Percentiles rank a stretch among this genome's conserved stretches.
Conservation (phyloP, 2,113 vertebrate genomes). For the Canis aureus region DNA sequence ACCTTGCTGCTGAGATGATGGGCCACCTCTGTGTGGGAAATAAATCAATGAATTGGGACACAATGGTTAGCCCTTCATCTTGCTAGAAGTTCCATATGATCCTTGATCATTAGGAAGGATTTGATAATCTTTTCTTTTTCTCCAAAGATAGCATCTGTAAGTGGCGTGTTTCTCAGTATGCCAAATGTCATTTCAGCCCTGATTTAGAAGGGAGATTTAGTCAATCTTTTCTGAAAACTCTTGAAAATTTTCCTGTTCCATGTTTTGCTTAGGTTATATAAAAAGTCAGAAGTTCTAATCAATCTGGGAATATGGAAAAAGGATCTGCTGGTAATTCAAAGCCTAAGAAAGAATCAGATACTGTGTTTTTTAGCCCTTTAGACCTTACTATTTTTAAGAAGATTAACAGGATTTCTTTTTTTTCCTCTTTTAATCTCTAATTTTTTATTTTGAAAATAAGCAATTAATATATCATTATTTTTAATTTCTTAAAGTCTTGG, state of each 20-base stretch:
- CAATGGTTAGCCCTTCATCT: not conserved
- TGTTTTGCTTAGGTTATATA: conserved; percentile 3
- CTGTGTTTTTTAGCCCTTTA: conserved; percentile 19
- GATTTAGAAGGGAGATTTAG: not conserved
- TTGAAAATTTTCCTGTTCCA: conserved; percentile 8
- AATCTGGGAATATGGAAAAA: conserved; percentile 5
- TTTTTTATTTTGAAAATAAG: conserved; percentile 53
- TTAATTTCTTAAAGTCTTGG: conserved; percentile 25
- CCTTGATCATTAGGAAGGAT: not conserved
- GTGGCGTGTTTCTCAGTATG: conserved; percentile 27
- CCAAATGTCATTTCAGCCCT: conserved; percentile 43
- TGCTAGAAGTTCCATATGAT: conserved; percentile 13
- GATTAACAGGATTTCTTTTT: not conserved
- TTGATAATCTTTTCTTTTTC: conserved; percentile 1
- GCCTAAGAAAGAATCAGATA: conserved; percentile 51
- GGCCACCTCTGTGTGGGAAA: not conserved
- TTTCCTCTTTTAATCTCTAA: not conserved
- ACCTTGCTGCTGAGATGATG: conserved; percentile 15
- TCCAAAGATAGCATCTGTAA: conserved; percentile 42
- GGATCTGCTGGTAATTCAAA: conserved; percentile 43
- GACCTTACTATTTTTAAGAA: conserved; percentile 34
- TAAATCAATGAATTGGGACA: not conserved
- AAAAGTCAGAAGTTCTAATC: not conserved
- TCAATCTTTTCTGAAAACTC: conserved; percentile 37
- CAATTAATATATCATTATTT: conserved; percentile 56